Evolutionary conservation across 2,888 invertebrate genomes (phyloP).

Genomic region (Acleris cristana): DNA sequence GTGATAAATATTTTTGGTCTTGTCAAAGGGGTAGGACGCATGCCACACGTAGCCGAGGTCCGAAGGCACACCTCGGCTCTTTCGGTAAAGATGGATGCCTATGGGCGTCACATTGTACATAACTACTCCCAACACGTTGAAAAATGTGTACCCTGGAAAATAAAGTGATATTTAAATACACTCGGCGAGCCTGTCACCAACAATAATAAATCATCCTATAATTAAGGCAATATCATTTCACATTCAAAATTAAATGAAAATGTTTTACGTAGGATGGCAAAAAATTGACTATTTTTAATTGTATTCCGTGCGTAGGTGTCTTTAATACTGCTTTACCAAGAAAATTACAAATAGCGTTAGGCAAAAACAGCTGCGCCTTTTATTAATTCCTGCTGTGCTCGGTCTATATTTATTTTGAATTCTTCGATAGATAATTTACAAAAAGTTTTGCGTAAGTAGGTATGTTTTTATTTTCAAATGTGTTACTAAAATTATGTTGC

Average conservation of each 20-base stretch:
- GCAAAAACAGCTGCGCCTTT: neutral
- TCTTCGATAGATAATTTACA: neutral
- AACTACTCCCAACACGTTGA: slow-evolving; percentile 64
- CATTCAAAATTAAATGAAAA: neutral
- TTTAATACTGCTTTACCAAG: slow-evolving; percentile 7
- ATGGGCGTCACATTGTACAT: slow-evolving; percentile 66
- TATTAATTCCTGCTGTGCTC: neutral
- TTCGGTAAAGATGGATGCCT: slow-evolving; percentile 55
- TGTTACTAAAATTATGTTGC: too few species aligned
- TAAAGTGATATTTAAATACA: slow-evolving; percentile 15
- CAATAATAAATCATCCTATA: slow-evolving; percentile 14
- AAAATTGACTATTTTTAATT: slow-evolving; percentile 11
- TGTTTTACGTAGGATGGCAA: slow-evolving; percentile 2
- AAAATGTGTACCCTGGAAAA: slow-evolving; percentile 65
- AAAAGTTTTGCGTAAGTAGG: too few species aligned
- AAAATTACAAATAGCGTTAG: slow-evolving; percentile 4
- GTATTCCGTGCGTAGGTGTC: slow-evolving; percentile 6
- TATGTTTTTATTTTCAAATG: too few species aligned
- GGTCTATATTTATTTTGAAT: neutral
- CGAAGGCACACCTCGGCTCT: slow-evolving; percentile 51
- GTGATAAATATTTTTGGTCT: slow-evolving; percentile 61
- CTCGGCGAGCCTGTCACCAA: neutral
- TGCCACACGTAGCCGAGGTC: slow-evolving; percentile 65
- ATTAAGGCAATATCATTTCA: neutral
- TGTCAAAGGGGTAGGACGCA: slow-evolving; percentile 69